phyloP scores from a whole-genome alignment of 2,113 vertebrate genomes.

The Hyaena hyaena region DNA sequence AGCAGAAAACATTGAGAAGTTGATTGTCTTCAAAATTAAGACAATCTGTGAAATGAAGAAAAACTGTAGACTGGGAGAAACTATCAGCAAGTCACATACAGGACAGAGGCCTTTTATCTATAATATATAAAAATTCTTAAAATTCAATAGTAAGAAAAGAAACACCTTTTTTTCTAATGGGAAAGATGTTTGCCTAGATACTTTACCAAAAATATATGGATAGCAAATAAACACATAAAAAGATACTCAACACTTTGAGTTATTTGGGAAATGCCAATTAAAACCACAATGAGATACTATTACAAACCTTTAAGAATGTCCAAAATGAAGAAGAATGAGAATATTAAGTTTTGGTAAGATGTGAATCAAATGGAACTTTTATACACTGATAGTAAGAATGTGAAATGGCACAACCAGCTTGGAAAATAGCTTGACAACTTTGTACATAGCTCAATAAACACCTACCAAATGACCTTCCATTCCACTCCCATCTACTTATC shows the following conservation, averaged over 20 bases:
- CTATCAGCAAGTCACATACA: neutral
- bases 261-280: neutral
- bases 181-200: neutral
- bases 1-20: neutral
- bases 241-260: neutral
- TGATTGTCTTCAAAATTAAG: neutral
- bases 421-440: neutral
- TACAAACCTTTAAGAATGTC: neutral
- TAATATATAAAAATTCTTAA: neutral
- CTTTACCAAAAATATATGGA: neutral
- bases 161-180: neutral
- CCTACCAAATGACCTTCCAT: neutral
- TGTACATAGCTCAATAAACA: neutral
- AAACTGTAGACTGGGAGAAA: neutral
- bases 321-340: neutral
- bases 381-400: neutral
- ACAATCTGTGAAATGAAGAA: neutral
- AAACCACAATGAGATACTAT: neutral
- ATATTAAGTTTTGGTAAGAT: neutral
- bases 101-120: neutral
- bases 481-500: neutral
- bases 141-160: neutral
- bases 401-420: neutral
- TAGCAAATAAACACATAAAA: neutral
- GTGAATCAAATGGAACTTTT: neutral